Evolutionary conservation across 1,140 invertebrate genomes (phyloP), one percentile per base, ranked within the genome.

Genomic region (Brachionus paranguensis): DNA sequence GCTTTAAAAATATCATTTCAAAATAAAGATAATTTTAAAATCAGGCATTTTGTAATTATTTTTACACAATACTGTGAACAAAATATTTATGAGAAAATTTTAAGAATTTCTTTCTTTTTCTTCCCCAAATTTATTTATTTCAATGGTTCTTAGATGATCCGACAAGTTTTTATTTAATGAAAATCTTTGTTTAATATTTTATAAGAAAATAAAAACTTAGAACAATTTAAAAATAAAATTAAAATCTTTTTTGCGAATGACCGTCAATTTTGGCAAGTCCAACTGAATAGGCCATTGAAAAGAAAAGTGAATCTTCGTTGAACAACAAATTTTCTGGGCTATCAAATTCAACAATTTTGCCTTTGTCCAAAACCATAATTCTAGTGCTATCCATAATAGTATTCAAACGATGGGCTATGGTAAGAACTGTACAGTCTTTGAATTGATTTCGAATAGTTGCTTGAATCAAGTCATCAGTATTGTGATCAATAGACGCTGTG

Each of bases 341-440:
- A 83, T 94, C 94, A 86, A 95, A 93, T 89, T 97, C 95, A 14
- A 93, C 92, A 29, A 95, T 91, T 64, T 89, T 88, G 0, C 95
- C 95, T 72, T 91, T 91, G 55, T 95, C 93, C 84, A 96, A 88
- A 10, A 96, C 94, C 81, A 95, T 88, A 43, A 94, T 91, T 86
- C 92, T 74, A 24, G 43, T 84, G 29, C 83, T 84, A 29, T 91
- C 90, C 86, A 91, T 88, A 43, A 91, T 90, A 27, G 90, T 91
- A 85, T 91, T 89, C 0, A 91, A 85, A 45, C 90, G 78, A 85
- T 91, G 90, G 10, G 90, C 89, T 60, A 91, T 90, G 6, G 89
- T 91, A 12, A 91, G 86, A 33, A 91, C 88, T n/a, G 90, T 90
- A 85, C 87, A 87, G 53, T 88, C 86, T 24, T 85, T 86, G 84